Base-by-base conservation (phyloP, 2,113 vertebrate species). In the Plotosus lineatus region DNA sequence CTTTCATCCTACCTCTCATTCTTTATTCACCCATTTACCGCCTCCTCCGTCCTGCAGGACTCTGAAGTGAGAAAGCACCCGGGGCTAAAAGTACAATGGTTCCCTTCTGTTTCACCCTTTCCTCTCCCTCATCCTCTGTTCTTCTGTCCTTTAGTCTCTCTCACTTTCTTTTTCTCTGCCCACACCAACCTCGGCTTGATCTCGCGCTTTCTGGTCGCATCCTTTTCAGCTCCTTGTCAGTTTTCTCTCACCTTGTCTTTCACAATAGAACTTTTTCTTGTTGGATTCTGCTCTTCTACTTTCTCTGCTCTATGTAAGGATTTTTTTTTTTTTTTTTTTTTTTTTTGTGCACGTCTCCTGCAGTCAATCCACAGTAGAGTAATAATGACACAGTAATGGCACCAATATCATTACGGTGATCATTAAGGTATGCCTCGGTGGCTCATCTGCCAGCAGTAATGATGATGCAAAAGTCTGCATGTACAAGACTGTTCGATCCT, bases 1-100 rank as follows among this genome's bases (percentile, higher is more conserved):
- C 89, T 92, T 92, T 91, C 88, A 88, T 92, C 90, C 84, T 74
- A 82, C 83, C 91, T 85, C 89, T 92, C 90, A 93, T 93, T 87
- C 89, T 90, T 93, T 90, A 92, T 92, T 92, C 87, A 93, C 90
- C 81, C 51, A 19, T 88, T 86, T 87, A 89, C 81, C 84, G 87
- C 86, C 87, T 90, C 31, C 75, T 75, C 87, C 81, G 89, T 90
- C 89, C 88, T 89, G 90, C 91, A 90, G 84, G 36, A 42, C 76
- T 53, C 87, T 90, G 88, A 88, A 87, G 88, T 91, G 87, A 88
- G 86, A 91, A 91, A 92, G 89, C 89, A 90, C 90, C 89, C 84
- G 85, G 0, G 89, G 90, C 89, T 85, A 90, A 82, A 82, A 40
- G 85, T 58, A 85, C 87, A 88, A 85, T 42, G 82, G 79, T n/a